Base-by-base conservation (phyloP, 1,140 invertebrate genomes). In the Drosophila lowei region DNA sequence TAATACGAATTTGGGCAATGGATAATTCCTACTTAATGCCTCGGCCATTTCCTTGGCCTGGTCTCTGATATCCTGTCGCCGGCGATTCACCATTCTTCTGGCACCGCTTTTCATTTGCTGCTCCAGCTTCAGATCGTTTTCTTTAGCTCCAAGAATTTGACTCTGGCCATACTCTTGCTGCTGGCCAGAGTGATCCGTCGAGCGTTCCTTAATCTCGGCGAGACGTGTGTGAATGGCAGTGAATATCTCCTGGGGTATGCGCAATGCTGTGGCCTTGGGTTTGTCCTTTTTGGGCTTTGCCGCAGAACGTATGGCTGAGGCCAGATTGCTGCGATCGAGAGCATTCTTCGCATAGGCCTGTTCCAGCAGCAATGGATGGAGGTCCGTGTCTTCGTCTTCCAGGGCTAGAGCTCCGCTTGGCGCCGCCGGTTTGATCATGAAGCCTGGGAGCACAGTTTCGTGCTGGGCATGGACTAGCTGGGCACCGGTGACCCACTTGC, bases 51-150 rank as follows among this genome's bases (percentile, higher is more conserved):
- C 97, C 90, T 97, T 96, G 48, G 97, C 96, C 92, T 99, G 97
- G 93, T 99, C 98, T 62, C 95, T 93, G 0, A 98, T 95, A 92
- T 99, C 97, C 84, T 97, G 96, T 55, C 98, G 93, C 65, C 98
- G 92, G 41, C 98, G 92, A 90, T 96, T 94, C 63, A 96, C 94
- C 46, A 77, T 94, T 93, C 61, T 92, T 92, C 91, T 93, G 93
- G 52, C 94, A 92, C n/a, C n/a, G n/a, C n/a, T n/a, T n/a, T 56
- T 93, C 93, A n/a, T n/a, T 34, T 93, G 92, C 68, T 95, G 92
- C 79, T 95, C 94, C 47, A 93, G 91, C 54, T 93, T 90, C n/a
- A 95, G 92, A n/a, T n/a, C n/a, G n/a, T n/a, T 66, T 94, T 92
- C 48, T 92, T 92, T 52, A 95, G 91, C 57, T 96, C 95, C 4